A percentile compares a stretch with the other conserved stretches of the same genome.
These are phyloP conservation scores for Eudemis profundana DNA, from an alignment of 2,888 invertebrate species.

Conservation along the genomic window DNA sequence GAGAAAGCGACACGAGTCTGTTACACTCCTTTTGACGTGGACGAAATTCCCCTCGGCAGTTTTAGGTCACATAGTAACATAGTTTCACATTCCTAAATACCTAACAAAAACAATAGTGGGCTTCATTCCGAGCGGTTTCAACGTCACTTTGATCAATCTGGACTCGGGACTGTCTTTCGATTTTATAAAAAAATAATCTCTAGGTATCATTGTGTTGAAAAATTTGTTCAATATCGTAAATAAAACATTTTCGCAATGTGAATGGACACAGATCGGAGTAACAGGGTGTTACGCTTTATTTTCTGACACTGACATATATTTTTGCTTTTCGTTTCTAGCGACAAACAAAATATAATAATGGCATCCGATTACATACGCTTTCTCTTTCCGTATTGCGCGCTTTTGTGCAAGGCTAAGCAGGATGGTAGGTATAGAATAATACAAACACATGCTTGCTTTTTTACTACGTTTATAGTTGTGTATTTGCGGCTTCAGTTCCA, in stretches of 20 bases:
- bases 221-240: too few relatives aligned
- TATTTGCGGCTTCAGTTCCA: background rate
- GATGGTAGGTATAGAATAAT: constrained; percentile 14
- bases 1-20: constrained; percentile 75
- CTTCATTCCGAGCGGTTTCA: too few relatives aligned
- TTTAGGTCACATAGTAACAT: constrained; percentile 74
- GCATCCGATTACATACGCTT: constrained; percentile 36
- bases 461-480: background rate
- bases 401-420: constrained; percentile 40
- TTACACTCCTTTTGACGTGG: constrained; percentile 65
- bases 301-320: constrained; percentile 35
- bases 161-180: too few relatives aligned
- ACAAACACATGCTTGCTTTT: background rate
- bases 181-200: too few relatives aligned
- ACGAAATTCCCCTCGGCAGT: constrained; percentile 71
- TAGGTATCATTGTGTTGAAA: too few relatives aligned
- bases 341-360: constrained; percentile 32
- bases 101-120: constrained; percentile 59
- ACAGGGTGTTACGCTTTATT: constrained; percentile 18
- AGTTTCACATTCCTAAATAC: constrained; percentile 62
- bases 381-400: constrained; percentile 31
- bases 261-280: constrained; percentile 18
- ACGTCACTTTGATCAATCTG: too few relatives aligned
- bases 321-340: constrained; percentile 15
- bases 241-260: constrained; percentile 51